A percentile compares a stretch with the other conserved stretches of the same genome.
These are phyloP conservation scores for Hoplostethus mediterraneus DNA, from an alignment of 2,797 vertebrate species.

Conservation along the genomic window DNA sequence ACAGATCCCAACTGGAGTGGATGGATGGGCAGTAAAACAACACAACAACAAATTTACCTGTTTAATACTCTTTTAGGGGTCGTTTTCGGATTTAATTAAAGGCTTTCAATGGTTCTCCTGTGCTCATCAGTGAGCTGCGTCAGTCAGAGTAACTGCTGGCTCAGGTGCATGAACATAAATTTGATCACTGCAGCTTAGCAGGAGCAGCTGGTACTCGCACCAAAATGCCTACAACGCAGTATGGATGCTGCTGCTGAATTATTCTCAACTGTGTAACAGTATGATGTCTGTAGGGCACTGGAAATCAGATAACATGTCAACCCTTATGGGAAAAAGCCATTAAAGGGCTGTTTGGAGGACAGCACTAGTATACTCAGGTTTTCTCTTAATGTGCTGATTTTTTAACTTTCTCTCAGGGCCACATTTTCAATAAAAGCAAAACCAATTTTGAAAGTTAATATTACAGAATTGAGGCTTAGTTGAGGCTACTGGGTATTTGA, in stretches of 20 bases:
- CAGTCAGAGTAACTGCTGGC: neutral
- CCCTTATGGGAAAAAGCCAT: neutral
- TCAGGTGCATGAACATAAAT: neutral
- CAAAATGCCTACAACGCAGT: neutral
- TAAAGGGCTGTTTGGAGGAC: no score
- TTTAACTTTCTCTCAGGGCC: no score
- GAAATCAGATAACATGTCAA: neutral
- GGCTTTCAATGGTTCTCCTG: slow-evolving; percentile 26
- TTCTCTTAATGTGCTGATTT: no score
- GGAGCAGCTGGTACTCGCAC: neutral
- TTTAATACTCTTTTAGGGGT: slow-evolving; percentile 24
- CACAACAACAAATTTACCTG: slow-evolving; percentile 18
- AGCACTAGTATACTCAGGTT: no score
- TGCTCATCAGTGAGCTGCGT: neutral
- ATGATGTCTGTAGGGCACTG: neutral
- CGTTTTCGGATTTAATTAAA: slow-evolving; percentile 57
- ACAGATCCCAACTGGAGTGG: slow-evolving; percentile 1
- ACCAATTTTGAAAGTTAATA: no score
- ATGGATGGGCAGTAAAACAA: slow-evolving; percentile 10
- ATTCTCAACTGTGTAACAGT: neutral
- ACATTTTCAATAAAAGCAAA: no score
- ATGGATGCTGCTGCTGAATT: neutral
- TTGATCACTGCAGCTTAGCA: slow-evolving; percentile 7
- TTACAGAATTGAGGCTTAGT: no score
- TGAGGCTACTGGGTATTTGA: no score